These are phyloP conservation scores for Dendrolimus kikuchii DNA, from an alignment of 1,140 invertebrate species.

Conservation along the genomic window DNA sequence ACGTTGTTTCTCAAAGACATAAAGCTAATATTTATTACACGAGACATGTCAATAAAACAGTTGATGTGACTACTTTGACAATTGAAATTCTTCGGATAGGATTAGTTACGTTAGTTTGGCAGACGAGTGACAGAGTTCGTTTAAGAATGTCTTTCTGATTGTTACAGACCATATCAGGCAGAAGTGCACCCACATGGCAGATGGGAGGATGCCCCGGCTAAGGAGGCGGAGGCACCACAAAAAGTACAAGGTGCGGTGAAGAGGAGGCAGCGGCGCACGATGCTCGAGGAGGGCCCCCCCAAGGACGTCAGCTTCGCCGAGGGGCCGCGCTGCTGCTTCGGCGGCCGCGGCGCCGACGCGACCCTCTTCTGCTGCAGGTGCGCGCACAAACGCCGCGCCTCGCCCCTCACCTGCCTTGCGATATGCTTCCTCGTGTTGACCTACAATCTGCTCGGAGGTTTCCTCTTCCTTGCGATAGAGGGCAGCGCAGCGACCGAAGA, in stretches of 20 bases:
- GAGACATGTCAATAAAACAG: too few relatives aligned
- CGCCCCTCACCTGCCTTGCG: conserved; percentile 72
- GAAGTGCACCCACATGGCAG: background rate
- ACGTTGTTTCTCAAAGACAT: too few relatives aligned
- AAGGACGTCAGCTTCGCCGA: conserved; percentile 1
- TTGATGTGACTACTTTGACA: too few relatives aligned
- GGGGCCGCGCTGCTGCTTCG: conserved; percentile 9
- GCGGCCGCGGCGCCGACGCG: background rate
- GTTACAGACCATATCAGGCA: background rate
- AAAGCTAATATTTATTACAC: too few relatives aligned
- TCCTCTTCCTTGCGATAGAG: conserved; percentile 92
- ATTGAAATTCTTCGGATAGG: too few relatives aligned
- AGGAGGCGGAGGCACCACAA: conserved; percentile 44
- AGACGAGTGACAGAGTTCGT: too few relatives aligned
- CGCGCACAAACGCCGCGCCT: conserved; percentile 48
- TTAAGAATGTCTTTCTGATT: too few relatives aligned
- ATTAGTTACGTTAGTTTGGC: too few relatives aligned
- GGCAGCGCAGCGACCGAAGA: conserved; percentile 72
- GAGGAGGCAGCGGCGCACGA: conserved; percentile 22
- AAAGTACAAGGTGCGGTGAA: conserved; percentile 53
- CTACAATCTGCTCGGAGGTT: conserved; percentile 93
- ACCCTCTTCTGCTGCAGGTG: conserved; percentile 37
- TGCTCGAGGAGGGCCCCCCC: conserved; percentile 32
- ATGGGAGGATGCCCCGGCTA: conserved; percentile 35
- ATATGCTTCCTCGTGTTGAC: conserved; percentile 89